These are phyloP conservation scores for Trogon surrucura DNA, from an alignment of 2,113 vertebrate genomes.

Conservation along the genomic window DNA sequence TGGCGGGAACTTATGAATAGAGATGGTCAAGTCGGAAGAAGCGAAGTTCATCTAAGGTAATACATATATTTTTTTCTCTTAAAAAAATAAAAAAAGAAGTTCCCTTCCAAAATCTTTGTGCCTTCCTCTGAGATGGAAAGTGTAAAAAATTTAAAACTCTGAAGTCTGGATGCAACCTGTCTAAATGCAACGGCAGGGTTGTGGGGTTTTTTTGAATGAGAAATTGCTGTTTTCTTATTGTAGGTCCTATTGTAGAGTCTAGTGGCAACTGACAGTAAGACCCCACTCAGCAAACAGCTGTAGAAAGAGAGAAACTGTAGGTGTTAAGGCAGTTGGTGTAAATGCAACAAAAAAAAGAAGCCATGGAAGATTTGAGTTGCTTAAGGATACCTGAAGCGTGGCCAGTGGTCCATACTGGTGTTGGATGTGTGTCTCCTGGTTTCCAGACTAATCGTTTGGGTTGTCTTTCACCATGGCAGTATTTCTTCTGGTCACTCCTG, in stretches of 20 bases:
- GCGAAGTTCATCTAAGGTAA: conserved; percentile 78
- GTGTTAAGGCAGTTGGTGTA: background rate
- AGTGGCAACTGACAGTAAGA: background rate
- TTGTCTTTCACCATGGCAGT: rapidly evolving
- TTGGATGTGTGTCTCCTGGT: background rate
- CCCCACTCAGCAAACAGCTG: background rate
- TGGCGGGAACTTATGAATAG: conserved; percentile 41
- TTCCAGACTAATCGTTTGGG: background rate
- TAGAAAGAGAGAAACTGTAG: background rate
- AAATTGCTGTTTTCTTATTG: background rate
- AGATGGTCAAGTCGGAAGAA: conserved; percentile 79
- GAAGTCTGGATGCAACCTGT: background rate
- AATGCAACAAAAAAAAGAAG: background rate
- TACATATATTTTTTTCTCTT: background rate
- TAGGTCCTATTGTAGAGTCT: rapidly evolving
- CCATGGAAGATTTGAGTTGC: background rate
- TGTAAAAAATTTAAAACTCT: background rate
- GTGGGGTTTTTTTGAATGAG: background rate
- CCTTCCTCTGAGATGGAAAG: background rate
- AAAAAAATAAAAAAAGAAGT: background rate
- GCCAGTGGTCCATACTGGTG: rapidly evolving
- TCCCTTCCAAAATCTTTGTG: background rate
- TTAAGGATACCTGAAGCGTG: background rate
- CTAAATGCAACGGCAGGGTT: background rate
- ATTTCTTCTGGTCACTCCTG: background rate